These are phyloP conservation scores for Varecia variegata DNA, from an alignment of 2,797 vertebrate genomes.

Conservation along the genomic window DNA sequence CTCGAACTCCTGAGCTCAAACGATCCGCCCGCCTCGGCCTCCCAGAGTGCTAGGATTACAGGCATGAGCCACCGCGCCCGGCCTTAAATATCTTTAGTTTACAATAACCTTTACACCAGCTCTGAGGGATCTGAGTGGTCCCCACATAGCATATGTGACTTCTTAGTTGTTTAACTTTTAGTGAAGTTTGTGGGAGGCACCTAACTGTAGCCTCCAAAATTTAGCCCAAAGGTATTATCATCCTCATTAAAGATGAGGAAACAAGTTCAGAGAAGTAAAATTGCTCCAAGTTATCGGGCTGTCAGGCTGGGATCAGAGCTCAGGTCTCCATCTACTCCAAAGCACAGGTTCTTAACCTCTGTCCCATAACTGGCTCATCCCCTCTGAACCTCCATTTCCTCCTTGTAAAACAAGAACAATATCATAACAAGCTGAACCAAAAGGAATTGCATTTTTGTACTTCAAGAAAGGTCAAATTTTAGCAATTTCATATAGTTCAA, in stretches of 20 bases:
- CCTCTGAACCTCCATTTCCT: not conserved
- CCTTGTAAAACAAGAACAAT: not conserved
- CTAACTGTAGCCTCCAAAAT: not conserved
- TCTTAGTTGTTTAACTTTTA: not conserved
- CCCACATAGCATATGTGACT: not conserved
- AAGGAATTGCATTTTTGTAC: not conserved
- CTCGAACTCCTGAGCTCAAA: too few species aligned
- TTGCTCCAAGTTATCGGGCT: not conserved
- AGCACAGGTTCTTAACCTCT: not conserved
- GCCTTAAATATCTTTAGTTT: not conserved
- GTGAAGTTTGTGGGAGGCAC: not conserved
- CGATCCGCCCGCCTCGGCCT: too few species aligned
- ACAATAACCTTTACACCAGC: not conserved
- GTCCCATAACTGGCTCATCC: not conserved
- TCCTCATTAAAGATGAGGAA: not conserved
- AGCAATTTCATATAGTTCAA: not conserved
- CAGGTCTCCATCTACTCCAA: not conserved
- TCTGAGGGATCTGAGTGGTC: too few species aligned
- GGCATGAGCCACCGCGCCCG: too few species aligned
- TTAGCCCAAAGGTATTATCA: not conserved
- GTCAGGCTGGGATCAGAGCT: not conserved
- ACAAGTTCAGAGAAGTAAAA: slow-evolving; percentile 20
- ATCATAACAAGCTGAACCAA: not conserved
- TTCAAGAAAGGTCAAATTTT: not conserved
- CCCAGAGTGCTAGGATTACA: too few species aligned